Evolutionary conservation across 2,797 vertebrate species (phyloP).

Genomic region (Poecilia wingei): DNA sequence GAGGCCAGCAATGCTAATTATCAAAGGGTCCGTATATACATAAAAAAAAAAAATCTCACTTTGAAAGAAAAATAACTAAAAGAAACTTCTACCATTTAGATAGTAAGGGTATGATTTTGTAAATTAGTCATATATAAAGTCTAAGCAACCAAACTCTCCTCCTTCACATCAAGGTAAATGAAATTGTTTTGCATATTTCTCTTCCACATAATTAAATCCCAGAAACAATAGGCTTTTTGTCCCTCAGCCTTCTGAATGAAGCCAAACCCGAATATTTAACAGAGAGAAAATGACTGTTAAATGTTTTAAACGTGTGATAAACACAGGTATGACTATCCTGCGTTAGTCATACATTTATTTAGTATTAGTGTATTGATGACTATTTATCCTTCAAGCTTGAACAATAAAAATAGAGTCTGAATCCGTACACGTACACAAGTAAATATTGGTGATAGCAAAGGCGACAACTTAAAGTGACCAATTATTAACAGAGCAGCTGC

Average conservation of each 20-base stretch:
- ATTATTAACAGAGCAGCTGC: slow-evolving; percentile 43
- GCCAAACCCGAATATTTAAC: neutral
- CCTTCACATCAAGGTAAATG: neutral
- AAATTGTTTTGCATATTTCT: neutral
- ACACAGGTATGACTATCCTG: neutral
- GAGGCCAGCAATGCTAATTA: neutral
- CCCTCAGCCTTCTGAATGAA: neutral
- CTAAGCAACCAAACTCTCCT: neutral
- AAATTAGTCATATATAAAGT: neutral
- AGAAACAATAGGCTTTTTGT: neutral
- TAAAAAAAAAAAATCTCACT: neutral
- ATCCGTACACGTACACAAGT: slow-evolving; percentile 12
- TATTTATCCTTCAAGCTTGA: slow-evolving; percentile 41
- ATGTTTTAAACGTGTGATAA: no score
- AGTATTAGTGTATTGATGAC: slow-evolving; percentile 31
- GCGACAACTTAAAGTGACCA: slow-evolving; percentile 42
- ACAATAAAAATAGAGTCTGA: slow-evolving; percentile 34
- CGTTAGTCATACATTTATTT: slow-evolving; percentile 27
- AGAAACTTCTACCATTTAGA: neutral
- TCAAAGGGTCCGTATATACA: neutral
- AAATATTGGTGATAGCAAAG: slow-evolving; percentile 24
- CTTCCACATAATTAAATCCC: neutral
- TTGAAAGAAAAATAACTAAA: neutral
- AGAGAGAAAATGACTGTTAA: neutral
- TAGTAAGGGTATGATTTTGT: neutral